phyloP scores from a whole-genome alignment of 2,888 invertebrate species.

The Lottia scabra region DNA sequence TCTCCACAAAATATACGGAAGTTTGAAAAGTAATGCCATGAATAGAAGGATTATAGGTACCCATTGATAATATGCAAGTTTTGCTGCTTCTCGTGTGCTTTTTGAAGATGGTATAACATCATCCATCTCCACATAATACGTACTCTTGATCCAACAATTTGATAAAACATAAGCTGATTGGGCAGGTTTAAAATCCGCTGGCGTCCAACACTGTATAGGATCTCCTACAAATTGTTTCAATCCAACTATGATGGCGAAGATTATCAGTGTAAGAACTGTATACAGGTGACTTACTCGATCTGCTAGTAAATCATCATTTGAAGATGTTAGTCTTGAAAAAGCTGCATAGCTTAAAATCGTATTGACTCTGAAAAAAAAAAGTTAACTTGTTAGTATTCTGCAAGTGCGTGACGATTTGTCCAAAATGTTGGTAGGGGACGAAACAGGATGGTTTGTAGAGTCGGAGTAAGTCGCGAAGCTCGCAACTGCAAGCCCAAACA shows the following conservation, averaged over 20 bases:
- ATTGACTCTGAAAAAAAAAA: neutral
- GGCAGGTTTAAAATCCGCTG: constrained; percentile 58
- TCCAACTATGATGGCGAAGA: constrained; percentile 57
- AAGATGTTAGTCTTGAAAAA: constrained; percentile 54
- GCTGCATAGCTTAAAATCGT: constrained; percentile 42
- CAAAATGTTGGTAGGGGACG: too few relatives aligned
- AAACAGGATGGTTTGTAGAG: too few relatives aligned
- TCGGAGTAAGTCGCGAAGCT: too few relatives aligned
- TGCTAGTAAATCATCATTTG: constrained; percentile 57
- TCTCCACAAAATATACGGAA: constrained; percentile 71
- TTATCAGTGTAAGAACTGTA: constrained; percentile 54
- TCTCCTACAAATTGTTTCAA: constrained; percentile 58
- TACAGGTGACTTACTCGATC: constrained; percentile 58
- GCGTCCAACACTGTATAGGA: constrained; percentile 61
- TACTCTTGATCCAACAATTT: constrained; percentile 64
- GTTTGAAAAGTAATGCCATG: constrained; percentile 71
- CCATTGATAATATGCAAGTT: constrained; percentile 65
- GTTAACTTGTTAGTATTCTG: too few relatives aligned
- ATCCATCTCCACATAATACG: constrained; percentile 61
- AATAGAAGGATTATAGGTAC: constrained; percentile 70
- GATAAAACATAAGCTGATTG: constrained; percentile 69
- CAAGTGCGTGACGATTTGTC: too few relatives aligned
- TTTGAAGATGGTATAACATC: constrained; percentile 49
- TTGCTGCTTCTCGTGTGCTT: constrained; percentile 42
- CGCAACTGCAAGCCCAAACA: too few relatives aligned